phyloP scores from a whole-genome alignment of 1,140 invertebrate species.

The Drosophila santomea region DNA sequence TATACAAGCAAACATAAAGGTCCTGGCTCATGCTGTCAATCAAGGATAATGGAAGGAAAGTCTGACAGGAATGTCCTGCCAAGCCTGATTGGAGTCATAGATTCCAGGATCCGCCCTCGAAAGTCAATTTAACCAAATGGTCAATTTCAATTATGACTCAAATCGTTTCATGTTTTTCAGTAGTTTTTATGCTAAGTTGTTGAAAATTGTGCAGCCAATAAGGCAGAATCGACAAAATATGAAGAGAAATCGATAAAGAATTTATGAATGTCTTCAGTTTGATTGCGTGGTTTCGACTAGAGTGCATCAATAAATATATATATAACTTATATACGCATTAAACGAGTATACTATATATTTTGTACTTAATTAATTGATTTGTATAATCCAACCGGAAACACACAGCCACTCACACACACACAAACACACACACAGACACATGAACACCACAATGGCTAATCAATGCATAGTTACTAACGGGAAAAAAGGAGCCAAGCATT shows the following conservation, averaged over 20 bases:
- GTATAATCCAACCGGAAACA: conserved; percentile 56
- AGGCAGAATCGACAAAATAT: conserved; percentile 11
- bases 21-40: conserved; percentile 58
- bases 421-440: conserved; percentile 26
- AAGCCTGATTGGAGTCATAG: conserved; percentile 3
- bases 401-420: conserved; percentile 16
- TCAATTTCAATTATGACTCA: conserved; percentile 61
- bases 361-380: conserved; percentile 71
- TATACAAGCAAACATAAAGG: conserved; percentile 23
- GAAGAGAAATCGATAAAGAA: conserved; percentile 57
- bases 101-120: conserved; percentile 45
- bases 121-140: conserved; percentile 76
- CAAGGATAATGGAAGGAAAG: conserved; percentile 30
- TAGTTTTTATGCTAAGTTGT: conserved; percentile 72
- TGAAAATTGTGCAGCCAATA: conserved; percentile 64
- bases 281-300: conserved; percentile 73
- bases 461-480: conserved; percentile 77
- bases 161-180: conserved; percentile 64
- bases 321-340: conserved; percentile 49
- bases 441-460: conserved; percentile 57
- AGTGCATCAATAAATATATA: conserved; percentile 56
- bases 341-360: conserved; percentile 65
- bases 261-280: conserved; percentile 75
- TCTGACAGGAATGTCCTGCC: conserved; percentile 1
- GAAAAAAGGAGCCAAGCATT: conserved; percentile 73